These are phyloP conservation scores for Cairina moschata DNA, from an alignment of 2,113 vertebrate genomes.

Conservation along the genomic window DNA sequence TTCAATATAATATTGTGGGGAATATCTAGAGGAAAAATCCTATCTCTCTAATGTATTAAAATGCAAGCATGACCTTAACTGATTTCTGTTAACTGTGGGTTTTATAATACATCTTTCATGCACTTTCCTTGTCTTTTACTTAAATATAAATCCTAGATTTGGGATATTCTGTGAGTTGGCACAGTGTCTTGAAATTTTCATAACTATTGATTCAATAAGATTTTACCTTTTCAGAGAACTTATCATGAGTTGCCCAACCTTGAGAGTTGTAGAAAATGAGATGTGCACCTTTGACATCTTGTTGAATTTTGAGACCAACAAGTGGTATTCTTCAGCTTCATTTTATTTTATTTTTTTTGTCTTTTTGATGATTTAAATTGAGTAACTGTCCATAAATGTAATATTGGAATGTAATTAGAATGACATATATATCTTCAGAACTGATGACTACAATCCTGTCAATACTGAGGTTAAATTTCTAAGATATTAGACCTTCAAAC, in stretches of 20 bases:
- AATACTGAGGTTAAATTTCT: neutral
- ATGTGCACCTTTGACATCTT: neutral
- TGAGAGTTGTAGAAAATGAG: neutral
- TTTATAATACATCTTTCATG: neutral
- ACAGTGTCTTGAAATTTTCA: neutral
- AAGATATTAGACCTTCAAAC: neutral
- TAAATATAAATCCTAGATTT: neutral
- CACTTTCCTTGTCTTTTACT: neutral
- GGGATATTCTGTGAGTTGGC: neutral
- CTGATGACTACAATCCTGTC: neutral
- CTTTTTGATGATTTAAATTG: neutral
- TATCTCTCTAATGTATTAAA: neutral
- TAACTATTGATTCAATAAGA: neutral
- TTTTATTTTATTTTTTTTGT: neutral
- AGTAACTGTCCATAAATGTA: neutral
- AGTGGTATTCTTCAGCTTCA: neutral
- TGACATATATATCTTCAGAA: neutral
- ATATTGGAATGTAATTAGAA: neutral
- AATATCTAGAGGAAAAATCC: neutral
- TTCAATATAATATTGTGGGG: neutral
- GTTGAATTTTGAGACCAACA: neutral
- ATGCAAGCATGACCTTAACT: neutral
- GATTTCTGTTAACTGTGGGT: neutral
- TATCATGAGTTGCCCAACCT: neutral
- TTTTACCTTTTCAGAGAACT: neutral